Percentiles rank a stretch among this genome's conserved stretches.
These are phyloP conservation scores for Lumbricus terrestris DNA, from an alignment of 2,888 invertebrate genomes.

Conservation along the genomic window DNA sequence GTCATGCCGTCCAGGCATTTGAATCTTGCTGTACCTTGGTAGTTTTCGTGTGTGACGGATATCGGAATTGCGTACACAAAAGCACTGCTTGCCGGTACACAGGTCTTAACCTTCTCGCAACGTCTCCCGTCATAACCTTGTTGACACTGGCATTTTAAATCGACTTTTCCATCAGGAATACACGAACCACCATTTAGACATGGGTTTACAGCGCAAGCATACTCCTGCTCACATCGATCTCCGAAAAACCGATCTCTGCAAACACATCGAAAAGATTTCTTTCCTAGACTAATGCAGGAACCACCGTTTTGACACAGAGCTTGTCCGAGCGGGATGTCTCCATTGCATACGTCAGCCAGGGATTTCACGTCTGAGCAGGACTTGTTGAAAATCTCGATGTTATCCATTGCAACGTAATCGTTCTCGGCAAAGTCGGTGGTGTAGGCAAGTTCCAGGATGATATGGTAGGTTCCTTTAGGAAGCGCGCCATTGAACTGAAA, in stretches of 20 bases:
- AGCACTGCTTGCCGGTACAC: background rate
- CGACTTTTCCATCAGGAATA: background rate
- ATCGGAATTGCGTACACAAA: background rate
- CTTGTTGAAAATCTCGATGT: conserved; percentile 7
- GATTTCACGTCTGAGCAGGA: background rate
- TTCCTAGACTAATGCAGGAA: background rate
- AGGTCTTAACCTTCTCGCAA: background rate
- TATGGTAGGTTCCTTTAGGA: background rate
- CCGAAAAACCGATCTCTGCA: background rate
- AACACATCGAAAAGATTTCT: background rate
- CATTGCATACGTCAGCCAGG: background rate
- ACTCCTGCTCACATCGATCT: background rate
- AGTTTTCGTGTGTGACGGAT: background rate
- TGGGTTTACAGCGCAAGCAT: background rate
- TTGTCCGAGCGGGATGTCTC: background rate
- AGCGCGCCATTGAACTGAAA: background rate
- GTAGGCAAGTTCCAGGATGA: background rate
- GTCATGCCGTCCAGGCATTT: background rate
- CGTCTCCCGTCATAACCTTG: background rate
- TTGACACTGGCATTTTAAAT: background rate
- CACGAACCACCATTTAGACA: background rate
- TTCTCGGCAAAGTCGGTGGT: background rate
- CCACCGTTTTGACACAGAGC: background rate
- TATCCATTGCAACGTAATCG: background rate
- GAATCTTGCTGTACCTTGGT: background rate